phyloP scores from a whole-genome alignment of 2,888 invertebrate species.

The Priapulus caudatus region DNA sequence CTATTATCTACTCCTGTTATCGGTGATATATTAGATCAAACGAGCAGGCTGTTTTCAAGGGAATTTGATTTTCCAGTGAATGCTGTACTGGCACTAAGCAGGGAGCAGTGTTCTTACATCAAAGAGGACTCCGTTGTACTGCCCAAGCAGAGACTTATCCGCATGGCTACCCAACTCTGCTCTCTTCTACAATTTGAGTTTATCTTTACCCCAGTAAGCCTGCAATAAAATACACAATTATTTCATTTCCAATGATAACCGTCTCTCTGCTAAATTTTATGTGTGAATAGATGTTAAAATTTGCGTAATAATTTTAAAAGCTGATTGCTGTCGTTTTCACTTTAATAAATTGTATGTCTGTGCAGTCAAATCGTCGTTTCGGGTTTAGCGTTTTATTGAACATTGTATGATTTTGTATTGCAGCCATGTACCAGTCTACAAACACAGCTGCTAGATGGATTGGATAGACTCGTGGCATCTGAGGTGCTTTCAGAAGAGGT shows the following conservation, averaged over 20 bases:
- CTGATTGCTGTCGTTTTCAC: no score
- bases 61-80: not conserved
- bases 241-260: no score
- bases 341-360: not conserved
- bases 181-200: not conserved
- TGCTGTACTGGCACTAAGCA: not conserved
- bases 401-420: not conserved
- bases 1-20: not conserved
- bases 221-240: no score
- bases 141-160: not conserved
- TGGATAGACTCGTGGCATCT: not conserved
- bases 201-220: not conserved
- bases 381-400: no score
- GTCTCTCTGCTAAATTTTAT: no score
- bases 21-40: no score
- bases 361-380: not conserved
- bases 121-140: not conserved
- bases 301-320: no score
- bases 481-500: no score
- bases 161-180: not conserved
- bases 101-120: not conserved
- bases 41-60: no score
- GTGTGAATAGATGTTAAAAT: no score
- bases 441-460: not conserved
- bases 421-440: not conserved